phyloP scores from a whole-genome alignment of 2,888 invertebrate species.

The Tetranychus piercei region DNA sequence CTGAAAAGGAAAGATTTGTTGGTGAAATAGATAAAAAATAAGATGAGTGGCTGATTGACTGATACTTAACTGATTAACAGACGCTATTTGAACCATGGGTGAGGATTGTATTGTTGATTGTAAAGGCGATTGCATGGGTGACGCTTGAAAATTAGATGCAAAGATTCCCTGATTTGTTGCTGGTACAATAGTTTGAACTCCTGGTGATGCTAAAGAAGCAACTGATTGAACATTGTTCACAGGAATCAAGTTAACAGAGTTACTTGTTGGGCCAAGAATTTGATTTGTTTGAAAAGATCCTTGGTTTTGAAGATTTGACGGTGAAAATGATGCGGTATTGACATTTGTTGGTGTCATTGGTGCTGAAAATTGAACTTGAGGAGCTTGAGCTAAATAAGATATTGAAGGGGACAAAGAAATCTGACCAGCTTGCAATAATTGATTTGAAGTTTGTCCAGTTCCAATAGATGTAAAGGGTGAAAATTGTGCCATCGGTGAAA shows the following conservation, averaged over 20 bases:
- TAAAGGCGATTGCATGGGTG: neutral
- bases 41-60: neutral
- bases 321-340: neutral
- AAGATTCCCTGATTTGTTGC: neutral
- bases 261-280: neutral
- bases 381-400: neutral
- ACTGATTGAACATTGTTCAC: neutral
- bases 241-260: neutral
- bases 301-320: neutral
- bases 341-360: too few species aligned
- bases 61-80: neutral
- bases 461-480: neutral
- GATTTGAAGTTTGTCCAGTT: constrained; percentile 2
- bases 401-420: neutral
- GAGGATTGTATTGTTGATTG: neutral
- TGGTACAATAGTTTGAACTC: too few species aligned
- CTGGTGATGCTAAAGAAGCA: neutral
- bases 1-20: neutral
- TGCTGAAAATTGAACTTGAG: too few species aligned
- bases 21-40: too few species aligned
- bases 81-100: neutral
- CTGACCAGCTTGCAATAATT: neutral
- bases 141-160: neutral
- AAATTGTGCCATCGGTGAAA: neutral
- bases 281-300: neutral